These are phyloP conservation scores for Macaria notata DNA, from an alignment of 2,888 invertebrate species.

Conservation along the genomic window DNA sequence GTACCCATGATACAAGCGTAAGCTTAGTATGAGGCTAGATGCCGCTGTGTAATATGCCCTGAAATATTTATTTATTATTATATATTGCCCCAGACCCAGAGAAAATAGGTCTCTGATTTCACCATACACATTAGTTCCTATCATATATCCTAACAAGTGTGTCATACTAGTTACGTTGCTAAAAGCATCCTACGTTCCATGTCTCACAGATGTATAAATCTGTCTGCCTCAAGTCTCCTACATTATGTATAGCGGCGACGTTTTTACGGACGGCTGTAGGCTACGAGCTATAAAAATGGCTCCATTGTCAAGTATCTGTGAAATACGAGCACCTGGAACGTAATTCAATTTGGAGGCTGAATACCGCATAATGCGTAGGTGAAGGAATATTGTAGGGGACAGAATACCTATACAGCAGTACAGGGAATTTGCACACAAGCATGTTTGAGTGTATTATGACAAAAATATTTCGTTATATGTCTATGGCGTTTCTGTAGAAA, in stretches of 20 bases:
- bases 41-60: too few species aligned
- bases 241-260: conserved; percentile 22
- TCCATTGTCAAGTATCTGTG: conserved; percentile 22
- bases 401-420: background rate
- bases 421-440: too few species aligned
- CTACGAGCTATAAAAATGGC: conserved; percentile 19
- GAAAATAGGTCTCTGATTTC: too few species aligned
- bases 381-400: conserved; percentile 1
- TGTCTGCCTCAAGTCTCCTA: conserved; percentile 20
- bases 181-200: conserved; percentile 9
- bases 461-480: too few species aligned
- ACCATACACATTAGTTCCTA: too few species aligned
- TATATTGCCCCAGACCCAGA: too few species aligned
- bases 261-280: conserved; percentile 18
- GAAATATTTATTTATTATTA: too few species aligned
- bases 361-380: conserved; percentile 10
- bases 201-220: conserved; percentile 19
- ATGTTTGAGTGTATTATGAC: too few species aligned
- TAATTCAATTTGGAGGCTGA: conserved; percentile 19
- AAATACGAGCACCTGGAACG: conserved; percentile 22
- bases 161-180: background rate
- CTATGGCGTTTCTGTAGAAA: too few species aligned
- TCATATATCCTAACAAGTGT: too few species aligned
- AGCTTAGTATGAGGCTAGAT: too few species aligned
- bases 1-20: too few species aligned